Base-by-base conservation (phyloP, 37 sponge, comb jelly and placozoan species). In the Bolinopsis microptera region DNA sequence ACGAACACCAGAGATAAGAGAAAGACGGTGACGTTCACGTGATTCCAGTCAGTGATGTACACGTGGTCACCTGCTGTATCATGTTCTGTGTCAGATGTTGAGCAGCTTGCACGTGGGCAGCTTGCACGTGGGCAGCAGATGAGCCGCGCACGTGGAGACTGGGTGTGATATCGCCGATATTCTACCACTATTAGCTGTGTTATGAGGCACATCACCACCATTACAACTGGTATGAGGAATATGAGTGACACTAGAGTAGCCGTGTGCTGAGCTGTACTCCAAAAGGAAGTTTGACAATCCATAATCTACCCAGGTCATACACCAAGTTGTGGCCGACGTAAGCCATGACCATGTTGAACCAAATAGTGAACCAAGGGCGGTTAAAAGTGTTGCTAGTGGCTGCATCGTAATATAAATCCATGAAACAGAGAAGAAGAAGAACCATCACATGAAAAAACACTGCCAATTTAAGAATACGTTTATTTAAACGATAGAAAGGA, bases 1-100 rank as follows among this genome's bases (percentile, higher is more conserved):
- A 70, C 30, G 26, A 70, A 70, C 2, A 70, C 26, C 24, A 26
- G 28, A 70, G 74, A 70, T 9, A 70, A n/a, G 74, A 70, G 25
- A n/a, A 26, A 70, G 30, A 70, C 74, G 25, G 74, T 70, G 74
- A 26, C 2, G 74, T 70, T 70, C 16, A 70, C 74, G 74, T 70
- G 74, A n/a, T 2, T 28, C 74, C 74, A 70, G 30, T 70, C 74
- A 8, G 74, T 70, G 61, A 48, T 5, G n/a, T n/a, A n/a, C n/a
- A n/a, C n/a, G n/a, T n/a, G n/a, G n/a, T n/a, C n/a, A n/a, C n/a
- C n/a, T 5, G 61, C 5, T 18, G 61, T 48, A 13, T 18, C 9
- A 48, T 13, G 61, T 5, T 5, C 9, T 13, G 61, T 5, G 61
- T 48, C 13, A 13, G 61, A 48, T 5, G 61, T 5, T 48, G 9